Evolutionary conservation across 2,113 vertebrate genomes (phyloP), one percentile per base, ranked within the genome.

Genomic region (Xyrauchen texanus): DNA sequence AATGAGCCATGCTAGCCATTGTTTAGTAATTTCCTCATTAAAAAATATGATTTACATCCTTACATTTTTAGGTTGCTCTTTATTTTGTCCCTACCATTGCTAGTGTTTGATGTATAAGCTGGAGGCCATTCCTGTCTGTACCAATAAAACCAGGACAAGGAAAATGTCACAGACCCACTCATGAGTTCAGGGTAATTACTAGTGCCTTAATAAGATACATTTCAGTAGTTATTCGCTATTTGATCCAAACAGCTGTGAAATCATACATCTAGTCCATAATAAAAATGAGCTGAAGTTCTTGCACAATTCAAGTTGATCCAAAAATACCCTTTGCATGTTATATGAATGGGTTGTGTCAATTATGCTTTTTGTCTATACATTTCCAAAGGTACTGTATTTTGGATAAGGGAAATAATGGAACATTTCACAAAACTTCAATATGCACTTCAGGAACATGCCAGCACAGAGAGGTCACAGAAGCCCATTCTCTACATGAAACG

Each of bases 171-270:
- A 83, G 8, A 51, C 34, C 51, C 53, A 79, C 42, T 74, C 68
- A 69, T 84, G 69, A 81, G 83, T 79, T 86, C 76, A 69, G 63
- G 58, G 64, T 21, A 83, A 79, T 87, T 86, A 80, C 69, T 57
- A 11, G 52, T 44, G 52, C 4, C 77, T 47, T 6, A 72, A 46
- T 46, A 15, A 71, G 66, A 76, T n/a, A 15, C 58, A 16, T 46
- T 46, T 42, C 76, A 76, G 15, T 8, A 58, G 49, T 74, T 63
- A 84, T 84, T 53, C 72, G 46, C 64, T 47, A 12, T 63, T 12
- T 63, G 47, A 49, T 51, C 16, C 49, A 15, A 78, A 62, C 76
- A 70, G 70, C 70, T 70, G 66, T 76, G 45, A 55, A n/a, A 21
- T 15, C n/a, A 53, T 53, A 13, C 12, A 67, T 57, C 13, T 0